Evolutionary conservation across 2,888 invertebrate genomes (phyloP), one percentile per base, ranked within the genome.

Genomic region (Chalcosyrphus nemorum): DNA sequence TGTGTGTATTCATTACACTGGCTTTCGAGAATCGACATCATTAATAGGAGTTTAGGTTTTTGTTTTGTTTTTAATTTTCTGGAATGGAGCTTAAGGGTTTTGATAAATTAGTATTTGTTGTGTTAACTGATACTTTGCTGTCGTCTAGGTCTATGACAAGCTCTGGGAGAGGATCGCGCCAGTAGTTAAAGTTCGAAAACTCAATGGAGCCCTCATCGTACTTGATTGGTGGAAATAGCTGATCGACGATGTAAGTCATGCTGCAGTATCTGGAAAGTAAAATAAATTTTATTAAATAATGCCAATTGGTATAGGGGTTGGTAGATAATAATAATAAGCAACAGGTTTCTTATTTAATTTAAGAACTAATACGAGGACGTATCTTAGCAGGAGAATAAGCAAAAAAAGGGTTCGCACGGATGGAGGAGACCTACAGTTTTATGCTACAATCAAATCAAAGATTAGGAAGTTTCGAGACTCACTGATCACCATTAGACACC

Each of bases 181-280:
- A 99, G 92, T 95, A 99, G 88, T 96, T 95, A 88, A 98, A 97
- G 89, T 96, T 95, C 80, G 96, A 97, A 93, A 95, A 98, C 90
- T 94, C 94, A 86, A 94, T 94, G 24, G 89, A 88, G 54, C 94
- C 94, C 86, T 94, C 93, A 89, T 94, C 93, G 88, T 93, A 93
- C 88, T 93, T 93, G 88, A 95, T 93, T 56, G 96, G 95, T 87
- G 99, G 99, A 92, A 98, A 99, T 91, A 99, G 94, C 92, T 98
- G 98, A 93, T 99, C 99, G 86, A 97, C 98, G 87, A 98, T 95
- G 92, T 96, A 96, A 86, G 96, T 96, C 95, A 99, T 96, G 92
- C 96, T 96, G 80, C 96, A 95, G 92, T 99, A 99, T 90, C 98
- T 98, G 94, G 4, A 94, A 93, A 81, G 80, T 87, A 38, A 17